Percentiles rank a stretch among this genome's conserved stretches.
These are phyloP conservation scores for Alcedo atthis DNA, from an alignment of 2,797 vertebrate species.

Conservation along the genomic window DNA sequence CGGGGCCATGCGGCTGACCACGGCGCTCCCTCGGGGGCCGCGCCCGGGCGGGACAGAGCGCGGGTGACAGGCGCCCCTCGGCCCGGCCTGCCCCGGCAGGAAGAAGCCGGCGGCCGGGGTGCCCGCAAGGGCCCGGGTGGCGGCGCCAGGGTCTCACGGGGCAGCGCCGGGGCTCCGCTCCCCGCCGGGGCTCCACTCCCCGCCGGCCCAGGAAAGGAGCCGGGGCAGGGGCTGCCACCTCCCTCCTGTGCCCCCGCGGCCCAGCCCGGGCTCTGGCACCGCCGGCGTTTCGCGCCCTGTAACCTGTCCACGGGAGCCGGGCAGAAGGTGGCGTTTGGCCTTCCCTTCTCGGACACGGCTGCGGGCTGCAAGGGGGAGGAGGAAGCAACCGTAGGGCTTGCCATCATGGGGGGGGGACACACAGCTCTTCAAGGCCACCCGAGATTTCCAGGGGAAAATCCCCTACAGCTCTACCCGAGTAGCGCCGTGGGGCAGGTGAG, in stretches of 20 bases:
- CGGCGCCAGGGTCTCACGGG: neutral
- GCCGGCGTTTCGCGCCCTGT: too few species aligned
- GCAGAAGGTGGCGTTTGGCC: too few species aligned
- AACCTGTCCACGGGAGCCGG: too few species aligned
- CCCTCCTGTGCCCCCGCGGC: neutral
- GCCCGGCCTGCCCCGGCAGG: neutral
- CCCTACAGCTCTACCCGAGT: accelerated
- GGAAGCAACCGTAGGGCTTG: accelerated
- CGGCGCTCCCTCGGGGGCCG: neutral
- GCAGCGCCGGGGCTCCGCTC: neutral
- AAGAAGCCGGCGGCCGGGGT: neutral
- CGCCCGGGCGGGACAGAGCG: neutral
- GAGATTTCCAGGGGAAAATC: accelerated
- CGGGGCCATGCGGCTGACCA: neutral
- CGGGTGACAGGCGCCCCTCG: neutral
- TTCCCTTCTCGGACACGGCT: accelerated
- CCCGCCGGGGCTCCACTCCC: too few species aligned
- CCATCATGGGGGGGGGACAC: accelerated
- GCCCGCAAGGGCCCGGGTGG: neutral
- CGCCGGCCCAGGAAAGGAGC: neutral
- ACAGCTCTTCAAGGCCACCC: accelerated
- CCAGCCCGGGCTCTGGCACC: neutral
- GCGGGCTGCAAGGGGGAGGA: accelerated
- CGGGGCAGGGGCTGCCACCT: neutral
- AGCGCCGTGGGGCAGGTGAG: neutral